A percentile compares a stretch with the other conserved stretches of the same genome.
Evolutionary conservation across 2,888 invertebrate genomes (phyloP).

Genomic region (Stenodera caucasica): DNA sequence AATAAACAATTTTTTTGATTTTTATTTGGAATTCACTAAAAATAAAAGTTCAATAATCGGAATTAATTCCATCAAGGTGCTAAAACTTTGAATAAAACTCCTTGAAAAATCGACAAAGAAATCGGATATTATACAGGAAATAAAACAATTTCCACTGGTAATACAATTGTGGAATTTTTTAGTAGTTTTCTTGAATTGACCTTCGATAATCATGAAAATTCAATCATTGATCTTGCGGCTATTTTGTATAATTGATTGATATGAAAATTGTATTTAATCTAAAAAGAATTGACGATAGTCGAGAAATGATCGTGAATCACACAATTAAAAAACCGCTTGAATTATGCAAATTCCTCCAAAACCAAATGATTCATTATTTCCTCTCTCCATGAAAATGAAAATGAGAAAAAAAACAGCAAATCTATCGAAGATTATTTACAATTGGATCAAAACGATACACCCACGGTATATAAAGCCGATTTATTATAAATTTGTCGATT

Average conservation of each 20-base stretch:
- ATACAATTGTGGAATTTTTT: background rate
- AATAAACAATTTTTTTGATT: background rate
- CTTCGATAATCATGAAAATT: slow-evolving; percentile 2
- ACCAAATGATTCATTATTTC: background rate
- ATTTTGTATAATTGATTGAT: background rate
- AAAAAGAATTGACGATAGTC: background rate
- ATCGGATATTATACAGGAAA: slow-evolving; percentile 2
- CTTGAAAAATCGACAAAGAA: background rate
- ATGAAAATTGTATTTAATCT: background rate
- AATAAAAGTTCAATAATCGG: background rate
- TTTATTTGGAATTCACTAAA: background rate
- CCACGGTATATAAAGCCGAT: background rate
- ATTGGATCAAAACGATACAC: background rate
- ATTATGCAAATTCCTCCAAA: slow-evolving; percentile 2
- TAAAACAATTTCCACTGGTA: background rate
- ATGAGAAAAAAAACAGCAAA: background rate
- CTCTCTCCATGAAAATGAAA: background rate
- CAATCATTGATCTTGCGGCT: background rate
- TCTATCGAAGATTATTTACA: background rate
- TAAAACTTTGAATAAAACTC: background rate
- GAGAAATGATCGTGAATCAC: background rate
- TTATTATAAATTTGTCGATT: background rate
- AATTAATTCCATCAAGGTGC: background rate
- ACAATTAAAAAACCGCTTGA: background rate
- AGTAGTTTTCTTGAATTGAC: background rate